Base-by-base conservation (phyloP, 2,888 invertebrate genomes). In the Adelphocoris suturalis region DNA sequence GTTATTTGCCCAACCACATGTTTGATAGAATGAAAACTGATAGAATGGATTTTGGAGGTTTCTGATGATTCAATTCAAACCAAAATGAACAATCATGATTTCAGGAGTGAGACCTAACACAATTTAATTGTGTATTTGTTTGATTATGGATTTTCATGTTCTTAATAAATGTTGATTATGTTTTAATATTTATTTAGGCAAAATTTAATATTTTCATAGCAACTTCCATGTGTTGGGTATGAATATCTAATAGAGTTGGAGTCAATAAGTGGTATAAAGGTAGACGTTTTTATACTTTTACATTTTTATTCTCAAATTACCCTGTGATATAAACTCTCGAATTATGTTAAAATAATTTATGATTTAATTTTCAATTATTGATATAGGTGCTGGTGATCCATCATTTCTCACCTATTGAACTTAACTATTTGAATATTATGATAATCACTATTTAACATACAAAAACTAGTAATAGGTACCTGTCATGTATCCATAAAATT, bases 1-100 rank as follows among this genome's bases (percentile, higher is more conserved):
- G 92, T 86, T 93, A 93, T 91, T 92, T 93, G 78, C 92, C 94
- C 46, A 94, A 94, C 91, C 94, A 94, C 92, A 93, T 94, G 92
- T 94, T 94, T 90, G 94, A 94, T 92, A 93, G 94, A 91, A 93
- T 94, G 86, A 94, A 94, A 92, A 94, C 94, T 91, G 93, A 93
- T 89, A 92, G 93, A 47, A 93, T 93, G 93, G 94, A 95, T 92
- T 93, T 94, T 89, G 94, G 94, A 84, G 94, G 94, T 90, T 95
- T 94, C 92, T 94, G 94, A 94, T 93, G 91, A 90, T 52, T 87
- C 89, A 88, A 55, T 55, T 76, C 19, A 55, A 52, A 47, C 68
- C 68, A 61, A 80, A 16, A 57, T 89, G n/a, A 19, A 46, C 61
- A 47, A 86, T 80, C 90, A 61, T 23, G 52, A 85, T 85, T 61